Percentiles rank a stretch among this genome's conserved stretches.
Conservation (phyloP, 2,797 vertebrate genomes). For the Ispidina picta region DNA sequence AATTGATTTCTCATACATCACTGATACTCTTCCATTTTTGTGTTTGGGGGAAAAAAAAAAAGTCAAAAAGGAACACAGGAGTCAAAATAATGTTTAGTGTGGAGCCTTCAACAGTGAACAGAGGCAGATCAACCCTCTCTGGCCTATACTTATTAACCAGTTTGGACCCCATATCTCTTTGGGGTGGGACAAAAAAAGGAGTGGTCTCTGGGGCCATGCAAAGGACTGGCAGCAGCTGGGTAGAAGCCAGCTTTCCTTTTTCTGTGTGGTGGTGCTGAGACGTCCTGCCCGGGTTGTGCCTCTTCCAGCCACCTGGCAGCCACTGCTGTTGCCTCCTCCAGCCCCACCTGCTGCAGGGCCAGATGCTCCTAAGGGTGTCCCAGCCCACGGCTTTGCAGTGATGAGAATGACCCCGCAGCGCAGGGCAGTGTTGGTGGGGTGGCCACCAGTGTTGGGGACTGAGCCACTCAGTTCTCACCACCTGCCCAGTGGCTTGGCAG, state of each 20-base stretch:
- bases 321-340: rapidly evolving
- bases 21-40: neutral
- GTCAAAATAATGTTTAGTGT: neutral
- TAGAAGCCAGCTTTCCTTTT: neutral
- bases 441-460: neutral
- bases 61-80: neutral
- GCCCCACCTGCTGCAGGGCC: rapidly evolving
- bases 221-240: neutral
- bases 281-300: neutral
- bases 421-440: neutral
- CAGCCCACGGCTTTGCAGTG: neutral
- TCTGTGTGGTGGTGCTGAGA: rapidly evolving
- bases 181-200: neutral
- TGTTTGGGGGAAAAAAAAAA: neutral
- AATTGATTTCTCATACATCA: slow-evolving; percentile 35
- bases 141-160: neutral
- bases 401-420: neutral
- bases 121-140: neutral
- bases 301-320: rapidly evolving
- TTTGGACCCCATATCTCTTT: neutral
- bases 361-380: neutral
- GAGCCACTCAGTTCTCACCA: neutral
- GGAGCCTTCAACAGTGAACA: rapidly evolving
- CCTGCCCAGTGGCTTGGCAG: neutral
- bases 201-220: rapidly evolving